phyloP scores from a whole-genome alignment of 2,797 vertebrate genomes.

The Cyclopterus lumpus region DNA sequence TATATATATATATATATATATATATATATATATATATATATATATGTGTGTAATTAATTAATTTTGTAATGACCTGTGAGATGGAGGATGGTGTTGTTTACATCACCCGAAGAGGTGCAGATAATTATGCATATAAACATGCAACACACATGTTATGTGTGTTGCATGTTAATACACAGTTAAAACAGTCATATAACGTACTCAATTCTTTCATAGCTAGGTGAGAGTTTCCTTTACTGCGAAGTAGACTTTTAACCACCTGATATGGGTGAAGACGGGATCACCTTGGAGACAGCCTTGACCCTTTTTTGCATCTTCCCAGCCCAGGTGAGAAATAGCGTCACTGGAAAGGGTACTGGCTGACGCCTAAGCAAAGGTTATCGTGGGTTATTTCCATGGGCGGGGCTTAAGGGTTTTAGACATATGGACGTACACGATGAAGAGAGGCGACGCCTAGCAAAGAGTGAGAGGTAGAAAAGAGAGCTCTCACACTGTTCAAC shows the following conservation, averaged over 20 bases:
- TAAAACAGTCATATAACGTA: not conserved
- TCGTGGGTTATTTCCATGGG: constrained; percentile 61
- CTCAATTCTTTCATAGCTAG: not conserved
- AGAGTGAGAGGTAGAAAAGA: not conserved
- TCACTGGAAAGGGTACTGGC: constrained; percentile 22
- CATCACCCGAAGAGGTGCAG: not conserved
- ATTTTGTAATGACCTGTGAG: not conserved
- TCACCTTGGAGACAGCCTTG: constrained; percentile 6
- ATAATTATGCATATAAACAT: not conserved
- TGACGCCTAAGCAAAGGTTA: constrained; percentile 67
- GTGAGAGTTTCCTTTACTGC: too few species aligned
- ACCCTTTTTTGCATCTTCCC: constrained; percentile 11
- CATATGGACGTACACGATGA: constrained; percentile 27
- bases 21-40: too few species aligned
- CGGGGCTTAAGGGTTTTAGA: not conserved
- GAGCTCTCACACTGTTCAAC: constrained; percentile 23
- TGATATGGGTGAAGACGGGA: not conserved
- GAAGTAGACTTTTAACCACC: not conserved
- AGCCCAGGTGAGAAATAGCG: constrained; percentile 30
- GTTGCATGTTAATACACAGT: not conserved
- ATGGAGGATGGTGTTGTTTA: not conserved
- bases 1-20: too few species aligned
- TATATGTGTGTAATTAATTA: not conserved
- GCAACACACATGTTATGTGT: not conserved
- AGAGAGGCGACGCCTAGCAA: constrained; percentile 31